Conservation (phyloP, 1,140 invertebrate genomes). For the Ruditapes philippinarum region DNA sequence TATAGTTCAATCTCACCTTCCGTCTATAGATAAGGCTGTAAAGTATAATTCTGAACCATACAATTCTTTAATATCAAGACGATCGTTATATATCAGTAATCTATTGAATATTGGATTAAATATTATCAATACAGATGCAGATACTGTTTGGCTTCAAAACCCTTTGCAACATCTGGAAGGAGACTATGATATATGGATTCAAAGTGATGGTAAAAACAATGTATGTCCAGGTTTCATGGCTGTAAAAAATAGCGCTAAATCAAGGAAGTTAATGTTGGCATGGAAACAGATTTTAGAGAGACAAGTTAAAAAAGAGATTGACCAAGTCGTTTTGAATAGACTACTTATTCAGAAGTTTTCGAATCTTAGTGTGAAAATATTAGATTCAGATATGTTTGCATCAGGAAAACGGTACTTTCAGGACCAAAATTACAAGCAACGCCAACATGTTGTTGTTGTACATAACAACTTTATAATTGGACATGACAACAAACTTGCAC, state of each 20-base stretch:
- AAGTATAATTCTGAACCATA: neutral
- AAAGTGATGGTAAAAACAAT: neutral
- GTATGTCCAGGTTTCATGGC: neutral
- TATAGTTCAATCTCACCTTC: neutral
- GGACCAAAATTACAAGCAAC: neutral
- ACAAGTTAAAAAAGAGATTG: neutral
- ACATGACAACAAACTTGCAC: neutral
- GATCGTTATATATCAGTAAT: neutral
- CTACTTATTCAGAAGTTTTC: no score
- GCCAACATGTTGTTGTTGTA: neutral
- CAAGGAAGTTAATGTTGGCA: neutral
- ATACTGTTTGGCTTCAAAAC: constrained; percentile 1
- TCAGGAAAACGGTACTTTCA: neutral
- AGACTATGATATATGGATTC: neutral
- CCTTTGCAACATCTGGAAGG: neutral
- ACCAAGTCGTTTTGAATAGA: neutral
- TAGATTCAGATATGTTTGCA: neutral
- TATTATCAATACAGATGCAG: neutral
- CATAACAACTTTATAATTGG: constrained; percentile 31
- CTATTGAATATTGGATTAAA: neutral
- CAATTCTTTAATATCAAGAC: neutral
- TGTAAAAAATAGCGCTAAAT: neutral
- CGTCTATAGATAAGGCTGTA: neutral
- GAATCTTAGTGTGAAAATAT: neutral
- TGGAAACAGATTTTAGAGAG: neutral